Evolutionary conservation across 2,888 invertebrate genomes (phyloP), one percentile per base, ranked within the genome.

Genomic region (Abrostola tripartita): DNA sequence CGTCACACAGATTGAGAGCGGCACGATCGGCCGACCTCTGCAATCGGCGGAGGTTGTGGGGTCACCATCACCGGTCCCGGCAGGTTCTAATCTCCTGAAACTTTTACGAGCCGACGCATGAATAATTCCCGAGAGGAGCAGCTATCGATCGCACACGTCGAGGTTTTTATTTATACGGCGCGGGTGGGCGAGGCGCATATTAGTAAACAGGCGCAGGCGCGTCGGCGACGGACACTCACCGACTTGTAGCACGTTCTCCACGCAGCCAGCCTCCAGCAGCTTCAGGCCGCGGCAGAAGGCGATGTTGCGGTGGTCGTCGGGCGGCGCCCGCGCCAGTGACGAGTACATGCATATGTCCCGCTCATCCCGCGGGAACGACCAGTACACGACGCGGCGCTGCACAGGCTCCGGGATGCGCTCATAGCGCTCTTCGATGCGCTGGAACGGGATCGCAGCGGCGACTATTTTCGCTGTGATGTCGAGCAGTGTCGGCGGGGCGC

Each of bases 281-380:
- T 97, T 97, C 91, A 98, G 96, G 91, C 98, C 98, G 90, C 97
- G 97, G 95, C 97, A 97, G 95, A 98, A 98, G 86, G 97, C 97
- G 87, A 98, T 95, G 95, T 96, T 97, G 92, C 97, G 96, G 90
- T 96, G 96, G 94, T 97, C 97, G 87, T 95, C 95, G 80, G 95
- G 94, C 74, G 95, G 94, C 89, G 95, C 95, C 71, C 95, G 91
- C 86, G 94, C 94, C 92, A 97, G 95, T 81, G 97, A 97, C 82
- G 97, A 97, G 95, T 98, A 98, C 97, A 98, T 98, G 93, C 97
- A 97, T 90, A 98, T 98, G 94, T 98, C 98, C 87, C 97, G 95
- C 92, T 98, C 98, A 89, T 98, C 97, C 85, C 98, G 95, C 79
- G 98, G 98, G 94, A 98, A 98, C 76, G 98, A 97, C 97, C 98